phyloP scores from a whole-genome alignment of 1,140 invertebrate species.

The Sipha flava region DNA sequence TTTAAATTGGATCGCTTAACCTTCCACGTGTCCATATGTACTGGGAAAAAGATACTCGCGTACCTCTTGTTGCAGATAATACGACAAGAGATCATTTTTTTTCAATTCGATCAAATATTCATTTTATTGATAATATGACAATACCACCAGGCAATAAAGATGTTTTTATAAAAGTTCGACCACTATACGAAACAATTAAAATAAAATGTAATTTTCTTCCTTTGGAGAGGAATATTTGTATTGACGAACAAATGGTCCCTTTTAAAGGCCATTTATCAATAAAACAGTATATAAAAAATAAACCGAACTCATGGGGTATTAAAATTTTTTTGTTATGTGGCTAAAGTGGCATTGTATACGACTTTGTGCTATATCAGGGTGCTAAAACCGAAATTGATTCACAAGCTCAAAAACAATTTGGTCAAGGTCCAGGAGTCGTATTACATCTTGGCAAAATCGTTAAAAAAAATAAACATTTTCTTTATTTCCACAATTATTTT shows the following conservation, averaged over 20 bases:
- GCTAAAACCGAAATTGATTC: slow-evolving; percentile 34
- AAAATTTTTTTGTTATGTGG: slow-evolving; percentile 39
- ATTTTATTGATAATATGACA: slow-evolving; percentile 26
- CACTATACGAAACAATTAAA: slow-evolving; percentile 29
- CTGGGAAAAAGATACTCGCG: too few relatives aligned
- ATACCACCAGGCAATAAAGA: background rate
- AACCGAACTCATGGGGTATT: background rate
- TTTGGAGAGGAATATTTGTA: slow-evolving; percentile 34
- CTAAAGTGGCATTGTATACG: slow-evolving; percentile 36
- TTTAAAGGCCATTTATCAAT: slow-evolving; percentile 38
- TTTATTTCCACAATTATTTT: slow-evolving; percentile 13
- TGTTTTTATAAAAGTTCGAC: slow-evolving; percentile 35
- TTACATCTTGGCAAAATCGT: background rate
- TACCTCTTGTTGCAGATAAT: too few relatives aligned
- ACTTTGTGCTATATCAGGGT: slow-evolving; percentile 38
- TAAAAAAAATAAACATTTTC: slow-evolving; percentile 33
- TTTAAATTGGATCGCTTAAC: too few relatives aligned
- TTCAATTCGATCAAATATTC: too few relatives aligned
- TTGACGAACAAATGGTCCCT: slow-evolving; percentile 41
- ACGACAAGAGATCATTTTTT: too few relatives aligned
- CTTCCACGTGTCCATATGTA: too few relatives aligned
- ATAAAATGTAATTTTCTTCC: slow-evolving; percentile 7
- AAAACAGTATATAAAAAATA: slow-evolving; percentile 31
- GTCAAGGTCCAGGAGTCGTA: background rate
- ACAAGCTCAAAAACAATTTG: slow-evolving; percentile 23